Evolutionary conservation across 2,888 invertebrate genomes (phyloP).

Genomic region (Clunio marinus): DNA sequence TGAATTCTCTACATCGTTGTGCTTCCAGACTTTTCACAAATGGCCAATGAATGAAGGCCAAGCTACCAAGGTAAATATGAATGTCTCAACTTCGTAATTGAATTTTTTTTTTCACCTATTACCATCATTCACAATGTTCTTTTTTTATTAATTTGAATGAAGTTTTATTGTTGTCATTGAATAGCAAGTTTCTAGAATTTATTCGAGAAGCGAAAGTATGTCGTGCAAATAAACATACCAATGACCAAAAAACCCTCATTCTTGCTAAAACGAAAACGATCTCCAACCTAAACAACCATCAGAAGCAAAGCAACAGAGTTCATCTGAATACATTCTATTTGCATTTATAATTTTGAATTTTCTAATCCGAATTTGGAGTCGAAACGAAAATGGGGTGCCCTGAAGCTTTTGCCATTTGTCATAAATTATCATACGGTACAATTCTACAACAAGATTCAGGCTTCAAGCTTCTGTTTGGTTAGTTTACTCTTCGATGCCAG

Average conservation of each 20-base stretch:
- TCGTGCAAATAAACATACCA: background rate
- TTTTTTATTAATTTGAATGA: background rate
- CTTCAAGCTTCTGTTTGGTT: conserved; percentile 27
- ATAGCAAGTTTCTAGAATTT: background rate
- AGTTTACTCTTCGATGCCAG: background rate
- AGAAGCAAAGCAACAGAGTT: background rate
- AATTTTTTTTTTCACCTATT: background rate
- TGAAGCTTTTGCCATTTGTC: conserved; percentile 22
- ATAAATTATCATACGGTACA: conserved; percentile 31
- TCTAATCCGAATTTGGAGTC: conserved; percentile 32
- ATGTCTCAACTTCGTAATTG: background rate
- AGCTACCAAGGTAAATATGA: background rate
- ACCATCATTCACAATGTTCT: background rate
- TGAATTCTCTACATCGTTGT: background rate
- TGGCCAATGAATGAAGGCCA: conserved; percentile 11
- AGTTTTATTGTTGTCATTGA: background rate
- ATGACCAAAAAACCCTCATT: background rate
- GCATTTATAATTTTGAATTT: conserved; percentile 38
- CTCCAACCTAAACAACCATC: too few species aligned
- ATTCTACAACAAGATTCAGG: too few species aligned
- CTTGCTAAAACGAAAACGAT: too few species aligned
- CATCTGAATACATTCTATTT: conserved; percentile 27
- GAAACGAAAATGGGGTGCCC: background rate
- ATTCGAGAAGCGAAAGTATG: background rate
- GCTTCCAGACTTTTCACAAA: background rate